A percentile compares a stretch with the other conserved stretches of the same genome.
These are phyloP conservation scores for Nymphalis urticae DNA, from an alignment of 2,888 invertebrate genomes.

Conservation along the genomic window DNA sequence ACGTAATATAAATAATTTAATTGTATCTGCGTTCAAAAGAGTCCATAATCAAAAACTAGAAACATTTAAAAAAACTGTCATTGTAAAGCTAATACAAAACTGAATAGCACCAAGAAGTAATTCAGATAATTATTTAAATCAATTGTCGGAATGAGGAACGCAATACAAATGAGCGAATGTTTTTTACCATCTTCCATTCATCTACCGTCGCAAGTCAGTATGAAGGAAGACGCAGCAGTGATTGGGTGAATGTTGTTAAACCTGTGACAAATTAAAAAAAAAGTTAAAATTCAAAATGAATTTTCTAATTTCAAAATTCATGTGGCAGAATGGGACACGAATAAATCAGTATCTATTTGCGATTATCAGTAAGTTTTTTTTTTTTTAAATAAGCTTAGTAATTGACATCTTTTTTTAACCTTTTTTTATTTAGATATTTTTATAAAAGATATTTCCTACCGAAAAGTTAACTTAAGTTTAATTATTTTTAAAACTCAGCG, in stretches of 20 bases:
- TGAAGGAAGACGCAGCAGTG: slow-evolving; percentile 52
- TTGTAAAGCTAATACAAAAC: background rate
- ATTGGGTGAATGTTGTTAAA: slow-evolving; percentile 45
- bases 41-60: too few relatives aligned
- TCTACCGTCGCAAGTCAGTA: slow-evolving; percentile 48
- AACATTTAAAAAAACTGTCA: too few relatives aligned
- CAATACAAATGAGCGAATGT: slow-evolving; percentile 43
- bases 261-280: slow-evolving; percentile 22
- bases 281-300: slow-evolving; percentile 57
- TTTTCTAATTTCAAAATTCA: slow-evolving; percentile 63
- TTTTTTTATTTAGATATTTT: too few relatives aligned
- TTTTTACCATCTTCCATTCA: slow-evolving; percentile 44
- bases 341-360: slow-evolving; percentile 75
- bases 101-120: background rate
- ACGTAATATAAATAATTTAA: too few relatives aligned
- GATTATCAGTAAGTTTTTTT: slow-evolving; percentile 63
- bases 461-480: background rate
- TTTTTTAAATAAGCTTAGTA: background rate
- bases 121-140: slow-evolving; percentile 7
- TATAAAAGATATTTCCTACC: too few relatives aligned
- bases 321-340: slow-evolving; percentile 69
- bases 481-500: too few relatives aligned
- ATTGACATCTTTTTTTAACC: background rate
- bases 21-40: too few relatives aligned
- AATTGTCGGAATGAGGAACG: slow-evolving; percentile 23